Conservation (phyloP, 2,888 invertebrate species). For the Sesamia inferens region DNA sequence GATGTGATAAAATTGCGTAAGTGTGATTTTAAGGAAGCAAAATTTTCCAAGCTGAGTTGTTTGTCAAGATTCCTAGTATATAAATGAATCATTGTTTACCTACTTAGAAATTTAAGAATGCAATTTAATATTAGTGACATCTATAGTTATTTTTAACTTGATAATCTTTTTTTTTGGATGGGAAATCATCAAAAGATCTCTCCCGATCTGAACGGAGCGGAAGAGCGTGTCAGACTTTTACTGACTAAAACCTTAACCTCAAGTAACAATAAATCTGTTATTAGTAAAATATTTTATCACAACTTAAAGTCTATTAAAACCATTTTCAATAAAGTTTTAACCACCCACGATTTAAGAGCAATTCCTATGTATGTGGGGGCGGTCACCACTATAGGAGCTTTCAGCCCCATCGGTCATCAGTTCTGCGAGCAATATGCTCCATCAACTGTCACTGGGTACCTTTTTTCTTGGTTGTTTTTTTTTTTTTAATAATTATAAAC, state of each 20-base stretch:
- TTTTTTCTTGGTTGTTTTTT: too few species aligned
- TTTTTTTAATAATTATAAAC: too few species aligned
- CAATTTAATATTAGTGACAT: not conserved
- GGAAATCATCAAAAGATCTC: too few species aligned
- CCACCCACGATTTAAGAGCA: too few species aligned
- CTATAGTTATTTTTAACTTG: not conserved
- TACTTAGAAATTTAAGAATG: not conserved
- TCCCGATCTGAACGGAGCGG: too few species aligned
- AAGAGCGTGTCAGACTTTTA: too few species aligned
- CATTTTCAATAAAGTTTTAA: too few species aligned
- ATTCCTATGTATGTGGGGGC: too few species aligned
- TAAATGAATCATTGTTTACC: conserved; percentile 1
- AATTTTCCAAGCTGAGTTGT: not conserved
- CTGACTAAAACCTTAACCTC: too few species aligned
- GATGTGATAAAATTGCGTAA: not conserved
- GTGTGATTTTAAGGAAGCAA: conserved; percentile 5
- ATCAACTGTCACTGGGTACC: too few species aligned
- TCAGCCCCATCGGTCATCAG: not conserved
- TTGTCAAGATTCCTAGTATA: not conserved
- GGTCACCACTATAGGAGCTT: not conserved
- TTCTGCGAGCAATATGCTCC: not conserved
- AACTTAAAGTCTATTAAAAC: not conserved
- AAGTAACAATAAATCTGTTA: not conserved
- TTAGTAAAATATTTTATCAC: too few species aligned
- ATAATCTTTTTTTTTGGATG: too few species aligned